Evolutionary conservation across 2,888 invertebrate genomes (phyloP), one percentile per base, ranked within the genome.

Genomic region (Spodoptera picta): DNA sequence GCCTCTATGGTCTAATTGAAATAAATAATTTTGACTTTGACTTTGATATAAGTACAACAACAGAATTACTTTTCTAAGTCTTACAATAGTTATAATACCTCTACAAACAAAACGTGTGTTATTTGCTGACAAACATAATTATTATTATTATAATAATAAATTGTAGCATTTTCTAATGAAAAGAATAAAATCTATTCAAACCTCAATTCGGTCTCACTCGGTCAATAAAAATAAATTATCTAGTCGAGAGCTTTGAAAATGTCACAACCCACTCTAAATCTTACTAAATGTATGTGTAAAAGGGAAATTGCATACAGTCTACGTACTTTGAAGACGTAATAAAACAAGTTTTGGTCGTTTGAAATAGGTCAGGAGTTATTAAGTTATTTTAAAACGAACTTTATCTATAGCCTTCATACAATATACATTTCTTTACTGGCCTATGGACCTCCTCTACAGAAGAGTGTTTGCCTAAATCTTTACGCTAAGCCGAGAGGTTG

Each of bases 241-340:
- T 42, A 48, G 14, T 60, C 62, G 19, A 69, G 63, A 66, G 63
- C 63, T 72, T 67, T 66, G 45, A 60, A 61, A 58, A 59, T 74
- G 66, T 14, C 23, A 57, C 49, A 47, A 58, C 31, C 31, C 52
- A 68, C 57, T 68, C 53, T 62, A 67, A 66, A 70, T 62, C 51
- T 66, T 69, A 64, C 31, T 14, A n/a, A 55, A 64, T 60, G 43
- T 36, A 52, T 31, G 50, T 42, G 66, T 66, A 63, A 69, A 77
- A 64, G 52, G 61, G 65, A 69, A 75, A 74, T 77, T 66, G 61
- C 59, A 60, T 60, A 50, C 51, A 63, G 55, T 69, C 58, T 73
- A 45, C 42, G 51, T 56, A 65, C 27, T 59, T 61, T 50, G 65
- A 56, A 49, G 12, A 24, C 19, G 0, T 5, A 59, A 31, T 64